These are phyloP conservation scores for Agriotes lineatus DNA, from an alignment of 2,888 invertebrate species.

Conservation along the genomic window DNA sequence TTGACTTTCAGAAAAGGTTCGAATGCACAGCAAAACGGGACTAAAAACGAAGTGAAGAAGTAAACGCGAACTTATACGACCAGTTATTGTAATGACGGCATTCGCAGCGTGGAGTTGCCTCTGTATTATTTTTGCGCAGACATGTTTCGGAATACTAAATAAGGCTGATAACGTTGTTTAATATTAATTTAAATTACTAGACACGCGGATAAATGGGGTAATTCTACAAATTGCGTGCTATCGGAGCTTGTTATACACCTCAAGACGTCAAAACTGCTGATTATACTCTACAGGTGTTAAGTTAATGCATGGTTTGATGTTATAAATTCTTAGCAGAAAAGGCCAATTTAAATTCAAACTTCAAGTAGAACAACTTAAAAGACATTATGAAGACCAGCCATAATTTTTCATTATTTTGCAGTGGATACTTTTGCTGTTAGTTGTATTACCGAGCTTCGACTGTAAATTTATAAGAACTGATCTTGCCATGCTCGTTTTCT, in stretches of 20 bases:
- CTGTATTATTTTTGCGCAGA: slow-evolving; percentile 19
- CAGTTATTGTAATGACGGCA: slow-evolving; percentile 32
- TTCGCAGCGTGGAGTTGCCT: slow-evolving; percentile 22
- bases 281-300: background rate
- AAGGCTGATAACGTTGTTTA: slow-evolving; percentile 19
- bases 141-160: slow-evolving; percentile 29
- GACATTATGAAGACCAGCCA: too few relatives aligned
- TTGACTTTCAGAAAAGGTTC: background rate
- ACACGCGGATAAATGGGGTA: slow-evolving; percentile 8
- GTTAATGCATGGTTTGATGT: too few relatives aligned
- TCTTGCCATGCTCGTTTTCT: too few relatives aligned
- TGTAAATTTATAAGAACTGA: too few relatives aligned
- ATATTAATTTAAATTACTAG: slow-evolving; percentile 27
- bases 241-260: slow-evolving; percentile 1
- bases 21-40: slow-evolving; percentile 10
- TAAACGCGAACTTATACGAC: slow-evolving; percentile 26
- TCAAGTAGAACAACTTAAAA: background rate
- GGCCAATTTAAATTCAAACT: background rate
- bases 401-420: too few relatives aligned
- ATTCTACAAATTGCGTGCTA: slow-evolving; percentile 27
- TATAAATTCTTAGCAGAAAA: background rate
- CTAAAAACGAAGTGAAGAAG: slow-evolving; percentile 10
- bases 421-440: too few relatives aligned
- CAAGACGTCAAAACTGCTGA: background rate
- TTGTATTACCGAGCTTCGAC: too few relatives aligned